phyloP scores from a whole-genome alignment of 2,888 invertebrate genomes.

The Ophion costatus region DNA sequence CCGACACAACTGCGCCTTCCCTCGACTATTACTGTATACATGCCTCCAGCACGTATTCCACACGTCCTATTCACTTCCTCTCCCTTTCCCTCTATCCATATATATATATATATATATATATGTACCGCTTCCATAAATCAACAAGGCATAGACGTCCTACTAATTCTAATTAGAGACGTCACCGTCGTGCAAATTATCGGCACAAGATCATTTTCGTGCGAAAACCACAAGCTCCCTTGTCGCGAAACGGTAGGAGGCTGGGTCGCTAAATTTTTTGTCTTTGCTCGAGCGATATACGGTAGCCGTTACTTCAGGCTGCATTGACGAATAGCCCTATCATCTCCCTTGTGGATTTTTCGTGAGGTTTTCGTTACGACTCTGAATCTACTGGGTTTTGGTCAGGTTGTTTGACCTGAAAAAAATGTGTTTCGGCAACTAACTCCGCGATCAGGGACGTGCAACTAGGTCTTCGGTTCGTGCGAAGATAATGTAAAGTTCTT shows the following conservation, averaged over 20 bases:
- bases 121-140: slow-evolving; percentile 13
- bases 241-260: background rate
- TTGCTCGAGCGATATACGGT: background rate
- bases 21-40: slow-evolving; percentile 68
- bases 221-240: background rate
- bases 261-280: background rate
- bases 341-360: too few relatives aligned
- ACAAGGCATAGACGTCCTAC: background rate
- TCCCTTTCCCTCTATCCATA: slow-evolving; percentile 27
- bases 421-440: too few relatives aligned
- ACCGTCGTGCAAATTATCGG: background rate
- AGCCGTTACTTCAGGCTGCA: too few relatives aligned
- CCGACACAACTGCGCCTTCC: slow-evolving; percentile 72
- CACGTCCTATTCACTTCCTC: slow-evolving; percentile 69
- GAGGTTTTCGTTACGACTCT: too few relatives aligned
- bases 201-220: slow-evolving; percentile 5
- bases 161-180: background rate
- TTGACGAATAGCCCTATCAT: too few relatives aligned
- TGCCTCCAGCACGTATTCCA: slow-evolving; percentile 45
- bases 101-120: too few relatives aligned
- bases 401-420: too few relatives aligned
- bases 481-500: too few relatives aligned
- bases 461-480: too few relatives aligned
- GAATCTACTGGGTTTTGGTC: too few relatives aligned
- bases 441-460: too few relatives aligned